Evolutionary conservation across 2,797 vertebrate genomes (phyloP).

Genomic region (Prunella strophiata): DNA sequence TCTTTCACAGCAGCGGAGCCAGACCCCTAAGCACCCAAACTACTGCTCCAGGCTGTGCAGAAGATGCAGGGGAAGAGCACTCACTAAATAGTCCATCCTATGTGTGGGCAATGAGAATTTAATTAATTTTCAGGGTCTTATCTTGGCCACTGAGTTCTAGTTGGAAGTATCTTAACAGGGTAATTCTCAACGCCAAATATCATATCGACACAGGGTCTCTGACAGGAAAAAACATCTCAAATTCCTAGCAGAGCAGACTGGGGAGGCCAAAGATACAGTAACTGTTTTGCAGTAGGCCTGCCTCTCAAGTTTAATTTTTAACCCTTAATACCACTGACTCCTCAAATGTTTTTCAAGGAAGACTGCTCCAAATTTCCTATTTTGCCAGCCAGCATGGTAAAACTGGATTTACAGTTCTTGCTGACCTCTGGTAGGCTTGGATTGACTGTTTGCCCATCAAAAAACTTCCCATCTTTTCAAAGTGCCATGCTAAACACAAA

Average conservation of each 20-base stretch:
- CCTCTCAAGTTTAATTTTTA: background rate
- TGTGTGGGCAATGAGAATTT: background rate
- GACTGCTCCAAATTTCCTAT: background rate
- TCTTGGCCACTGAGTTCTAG: background rate
- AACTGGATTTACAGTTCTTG: background rate
- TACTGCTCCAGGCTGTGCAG: background rate
- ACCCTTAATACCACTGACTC: background rate
- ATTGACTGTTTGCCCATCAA: background rate
- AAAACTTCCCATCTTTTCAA: background rate
- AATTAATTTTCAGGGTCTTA: background rate
- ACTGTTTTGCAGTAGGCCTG: background rate
- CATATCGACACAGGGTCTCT: fast-evolving
- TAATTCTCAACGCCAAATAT: background rate
- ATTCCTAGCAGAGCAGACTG: background rate
- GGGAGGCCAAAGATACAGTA: background rate
- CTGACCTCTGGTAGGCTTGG: background rate
- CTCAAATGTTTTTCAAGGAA: background rate
- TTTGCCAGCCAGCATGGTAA: background rate
- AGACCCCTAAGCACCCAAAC: background rate
- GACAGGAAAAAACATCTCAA: background rate
- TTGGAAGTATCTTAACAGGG: background rate
- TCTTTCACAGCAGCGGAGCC: background rate
- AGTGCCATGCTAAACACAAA: background rate
- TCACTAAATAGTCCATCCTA: background rate
- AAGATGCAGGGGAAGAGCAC: background rate